Conservation (phyloP, 2,113 vertebrate genomes). For the Crotalus viridis region DNA sequence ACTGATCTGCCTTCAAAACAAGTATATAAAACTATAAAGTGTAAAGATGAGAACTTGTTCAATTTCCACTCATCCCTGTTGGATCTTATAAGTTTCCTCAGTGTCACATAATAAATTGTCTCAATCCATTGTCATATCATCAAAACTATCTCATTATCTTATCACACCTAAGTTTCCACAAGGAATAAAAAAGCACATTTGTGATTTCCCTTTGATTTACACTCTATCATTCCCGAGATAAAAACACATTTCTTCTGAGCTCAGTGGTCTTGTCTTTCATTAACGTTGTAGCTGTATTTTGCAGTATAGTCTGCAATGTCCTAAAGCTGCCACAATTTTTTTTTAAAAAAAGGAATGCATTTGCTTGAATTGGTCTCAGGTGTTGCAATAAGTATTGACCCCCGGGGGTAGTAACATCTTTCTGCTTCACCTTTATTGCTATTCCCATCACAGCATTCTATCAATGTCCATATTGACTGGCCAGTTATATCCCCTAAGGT, state of each 20-base stretch:
- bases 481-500: constrained; percentile 48
- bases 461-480: constrained; percentile 58
- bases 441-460: constrained; percentile 59
- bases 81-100: constrained; percentile 1
- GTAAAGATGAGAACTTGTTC: neutral
- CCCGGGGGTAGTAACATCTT: constrained; percentile 54
- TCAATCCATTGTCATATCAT: neutral
- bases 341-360: constrained; percentile 16
- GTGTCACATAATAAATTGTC: neutral
- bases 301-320: neutral
- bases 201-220: neutral
- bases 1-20: neutral
- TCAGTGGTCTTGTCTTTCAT: neutral
- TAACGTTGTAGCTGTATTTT: neutral
- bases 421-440: constrained; percentile 62
- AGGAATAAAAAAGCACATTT: neutral
- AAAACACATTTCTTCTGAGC: neutral
- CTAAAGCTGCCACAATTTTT: neutral
- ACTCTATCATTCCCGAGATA: neutral
- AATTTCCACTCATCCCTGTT: constrained; percentile 16
- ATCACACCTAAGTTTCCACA: neutral
- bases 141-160: constrained; percentile 4
- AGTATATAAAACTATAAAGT: neutral
- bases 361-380: constrained; percentile 51
- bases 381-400: constrained; percentile 62